These are phyloP conservation scores for Pollimyrus isidori DNA, from an alignment of 2,113 vertebrate genomes.

Conservation along the genomic window DNA sequence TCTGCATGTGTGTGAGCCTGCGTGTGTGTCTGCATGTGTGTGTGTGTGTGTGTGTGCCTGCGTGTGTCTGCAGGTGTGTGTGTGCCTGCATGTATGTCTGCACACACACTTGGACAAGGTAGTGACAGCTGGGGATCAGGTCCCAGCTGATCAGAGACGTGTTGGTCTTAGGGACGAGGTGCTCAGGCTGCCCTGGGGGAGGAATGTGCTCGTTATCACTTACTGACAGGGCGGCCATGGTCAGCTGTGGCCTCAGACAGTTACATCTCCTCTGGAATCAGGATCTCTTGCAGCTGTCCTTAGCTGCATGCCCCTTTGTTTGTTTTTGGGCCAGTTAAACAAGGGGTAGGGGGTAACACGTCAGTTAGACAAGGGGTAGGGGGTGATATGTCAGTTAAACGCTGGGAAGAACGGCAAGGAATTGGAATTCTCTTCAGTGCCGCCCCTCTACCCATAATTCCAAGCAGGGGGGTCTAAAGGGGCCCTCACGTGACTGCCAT, in stretches of 20 bases:
- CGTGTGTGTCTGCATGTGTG: constrained; percentile 20
- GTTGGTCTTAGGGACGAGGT: background rate
- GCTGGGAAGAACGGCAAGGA: background rate
- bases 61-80: too few species aligned
- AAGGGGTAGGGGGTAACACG: background rate
- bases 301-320: background rate
- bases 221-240: background rate
- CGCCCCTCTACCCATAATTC: background rate
- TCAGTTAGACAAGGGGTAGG: background rate
- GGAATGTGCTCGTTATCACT: background rate
- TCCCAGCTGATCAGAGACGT: background rate
- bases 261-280: background rate
- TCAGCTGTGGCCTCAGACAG: background rate
- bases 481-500: background rate
- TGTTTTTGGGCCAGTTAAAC: background rate
- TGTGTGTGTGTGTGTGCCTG: background rate
- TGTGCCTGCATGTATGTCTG: constrained; percentile 33
- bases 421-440: background rate
- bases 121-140: background rate
- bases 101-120: background rate
- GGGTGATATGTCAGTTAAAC: background rate
- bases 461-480: background rate
- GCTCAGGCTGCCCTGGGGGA: background rate
- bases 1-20: constrained; percentile 18
- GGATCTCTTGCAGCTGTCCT: background rate